Conservation (phyloP, 2,113 vertebrate species). For the Rhombomys opimus region DNA sequence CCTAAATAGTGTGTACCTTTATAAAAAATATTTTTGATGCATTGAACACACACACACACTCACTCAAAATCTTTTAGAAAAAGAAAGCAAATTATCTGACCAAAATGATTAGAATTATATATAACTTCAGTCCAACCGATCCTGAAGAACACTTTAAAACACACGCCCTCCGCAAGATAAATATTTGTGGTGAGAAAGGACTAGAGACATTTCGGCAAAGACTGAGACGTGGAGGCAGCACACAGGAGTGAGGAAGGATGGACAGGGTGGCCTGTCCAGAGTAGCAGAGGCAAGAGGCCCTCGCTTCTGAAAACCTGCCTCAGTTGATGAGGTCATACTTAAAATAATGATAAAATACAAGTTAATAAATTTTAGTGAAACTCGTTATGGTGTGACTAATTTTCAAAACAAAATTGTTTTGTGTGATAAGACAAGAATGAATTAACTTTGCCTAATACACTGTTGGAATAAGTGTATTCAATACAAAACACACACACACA, state of each 20-base stretch:
- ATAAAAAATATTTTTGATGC: neutral
- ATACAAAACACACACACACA: neutral
- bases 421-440: neutral
- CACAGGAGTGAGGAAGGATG: neutral
- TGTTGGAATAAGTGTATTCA: neutral
- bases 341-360: neutral
- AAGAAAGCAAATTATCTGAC: neutral
- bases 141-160: neutral
- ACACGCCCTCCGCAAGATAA: neutral
- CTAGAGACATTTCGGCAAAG: neutral
- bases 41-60: neutral
- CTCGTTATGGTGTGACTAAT: neutral
- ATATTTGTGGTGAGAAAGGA: neutral
- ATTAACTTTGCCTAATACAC: neutral
- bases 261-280: neutral
- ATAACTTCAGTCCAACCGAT: neutral
- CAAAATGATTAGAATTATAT: neutral
- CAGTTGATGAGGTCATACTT: neutral
- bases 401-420: neutral
- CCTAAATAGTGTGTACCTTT: neutral
- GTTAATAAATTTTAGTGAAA: neutral
- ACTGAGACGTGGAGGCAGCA: neutral
- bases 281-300: neutral
- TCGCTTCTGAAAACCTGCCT: neutral
- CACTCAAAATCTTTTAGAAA: neutral